Evolutionary conservation across 2,797 vertebrate species (phyloP).

Genomic region (Sebastes cheni): DNA sequence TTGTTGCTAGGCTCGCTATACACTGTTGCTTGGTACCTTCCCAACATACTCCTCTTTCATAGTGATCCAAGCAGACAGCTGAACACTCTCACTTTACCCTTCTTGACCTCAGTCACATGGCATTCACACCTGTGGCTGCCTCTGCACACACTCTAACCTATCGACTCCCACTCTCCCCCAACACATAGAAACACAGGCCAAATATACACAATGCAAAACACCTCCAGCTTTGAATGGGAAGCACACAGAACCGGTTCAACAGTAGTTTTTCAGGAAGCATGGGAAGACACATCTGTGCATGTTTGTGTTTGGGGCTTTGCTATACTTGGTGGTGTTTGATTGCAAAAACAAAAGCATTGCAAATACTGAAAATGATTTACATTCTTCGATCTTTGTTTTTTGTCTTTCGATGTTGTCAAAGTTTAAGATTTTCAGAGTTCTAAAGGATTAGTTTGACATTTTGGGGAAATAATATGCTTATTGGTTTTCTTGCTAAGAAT

Average conservation of each 20-base stretch:
- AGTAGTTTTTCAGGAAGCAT: not conserved
- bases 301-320: not conserved
- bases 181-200: conserved; percentile 28
- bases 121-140: conserved; percentile 81
- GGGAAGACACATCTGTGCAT: not conserved
- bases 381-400: not conserved
- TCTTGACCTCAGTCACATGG: conserved; percentile 81
- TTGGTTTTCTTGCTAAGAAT: not conserved
- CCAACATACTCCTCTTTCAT: conserved; percentile 67
- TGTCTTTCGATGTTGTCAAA: not conserved
- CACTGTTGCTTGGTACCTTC: conserved; percentile 61
- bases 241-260: not conserved
- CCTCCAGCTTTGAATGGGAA: not conserved
- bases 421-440: not conserved
- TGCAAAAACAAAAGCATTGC: not conserved
- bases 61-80: conserved; percentile 83
- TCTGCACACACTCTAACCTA: conserved; percentile 38
- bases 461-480: not conserved
- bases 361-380: not conserved
- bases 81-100: conserved; percentile 85
- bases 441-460: not conserved
- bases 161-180: conserved; percentile 21
- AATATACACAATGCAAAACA: conserved; percentile 30
- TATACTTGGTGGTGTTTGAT: not conserved
- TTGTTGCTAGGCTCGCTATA: conserved; percentile 60